Percentiles rank a stretch among this genome's conserved stretches.
These are phyloP conservation scores for Thymelicus lineola DNA, from an alignment of 2,888 invertebrate species.

Conservation along the genomic window DNA sequence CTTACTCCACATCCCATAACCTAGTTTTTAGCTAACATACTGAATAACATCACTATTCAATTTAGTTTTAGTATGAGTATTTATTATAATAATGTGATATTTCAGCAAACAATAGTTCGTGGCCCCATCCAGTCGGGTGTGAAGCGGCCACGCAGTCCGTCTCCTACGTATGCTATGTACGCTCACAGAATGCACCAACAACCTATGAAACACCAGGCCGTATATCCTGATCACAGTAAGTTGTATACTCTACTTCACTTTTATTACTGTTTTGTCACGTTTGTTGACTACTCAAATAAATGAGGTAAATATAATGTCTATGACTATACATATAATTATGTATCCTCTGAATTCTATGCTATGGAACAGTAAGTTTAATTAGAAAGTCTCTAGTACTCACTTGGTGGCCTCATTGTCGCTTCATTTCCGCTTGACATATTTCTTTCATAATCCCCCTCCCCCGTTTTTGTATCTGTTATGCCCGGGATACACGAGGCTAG, in stretches of 20 bases:
- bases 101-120: slow-evolving; percentile 70
- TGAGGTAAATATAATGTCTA: too few relatives aligned
- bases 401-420: slow-evolving; percentile 64
- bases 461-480: neutral
- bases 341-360: slow-evolving; percentile 69
- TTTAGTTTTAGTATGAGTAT: too few relatives aligned
- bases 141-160: slow-evolving; percentile 85
- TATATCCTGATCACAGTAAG: slow-evolving; percentile 87
- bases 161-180: slow-evolving; percentile 81
- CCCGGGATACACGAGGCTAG: too few relatives aligned
- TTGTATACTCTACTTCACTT: too few relatives aligned
- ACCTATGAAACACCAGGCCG: slow-evolving; percentile 75
- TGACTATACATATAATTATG: too few relatives aligned
- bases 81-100: neutral
- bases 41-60: too few relatives aligned
- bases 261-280: too few relatives aligned
- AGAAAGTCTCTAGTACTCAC: slow-evolving; percentile 40
- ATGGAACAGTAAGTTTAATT: slow-evolving; percentile 91
- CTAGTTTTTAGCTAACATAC: too few relatives aligned
- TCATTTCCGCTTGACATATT: slow-evolving; percentile 34
- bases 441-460: neutral
- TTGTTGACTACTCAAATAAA: too few relatives aligned
- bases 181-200: slow-evolving; percentile 74
- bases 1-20: too few relatives aligned
- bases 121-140: slow-evolving; percentile 74